Base-by-base conservation (phyloP, 2,797 vertebrate genomes). In the Nothura maculosa region DNA sequence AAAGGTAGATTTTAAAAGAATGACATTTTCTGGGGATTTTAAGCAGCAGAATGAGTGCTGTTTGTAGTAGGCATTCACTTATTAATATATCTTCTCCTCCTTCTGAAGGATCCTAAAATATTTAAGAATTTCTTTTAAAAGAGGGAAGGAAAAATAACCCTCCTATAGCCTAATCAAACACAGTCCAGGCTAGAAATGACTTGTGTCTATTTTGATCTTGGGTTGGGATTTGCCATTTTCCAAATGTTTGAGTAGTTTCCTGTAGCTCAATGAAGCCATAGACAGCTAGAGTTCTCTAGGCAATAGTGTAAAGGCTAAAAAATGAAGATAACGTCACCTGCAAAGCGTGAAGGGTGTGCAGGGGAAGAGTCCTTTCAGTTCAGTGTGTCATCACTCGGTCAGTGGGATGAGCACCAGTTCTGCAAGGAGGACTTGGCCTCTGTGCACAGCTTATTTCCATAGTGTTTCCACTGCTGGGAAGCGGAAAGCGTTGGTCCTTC, bases 171-270 rank as follows among this genome's bases (percentile, higher is more conserved):
- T 8, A 69, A 79, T 83, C 66, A 27, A 24, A 1, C 50, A 38
- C 36, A n/a, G 32, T 48, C 74, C 22, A 45, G 38, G 18, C n/a
- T 85, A 48, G 47, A 58, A 48, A 34, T 58, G 72, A 85, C 17
- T 69, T n/a, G n/a, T n/a, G n/a, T n/a, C 61, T 75, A 58, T 47
- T 91, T 68, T 42, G 52, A 76, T 10, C 52, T 57, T 63, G 61
- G 16, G 9, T 21, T 75, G 54, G 19, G 80, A 76, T 79, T 91
- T 94, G 60, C 48, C 67, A 48, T 95, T 92, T 85, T 87, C 69
- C 67, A 92, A 84, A 69, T 73, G 77, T 76, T 84, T 81, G 10
- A 83, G 12, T 22, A 64, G 55, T 22, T 18, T 25, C 36, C 62
- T 66, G 80, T 55, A 68, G 89, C 45, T 73, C 57, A 77, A 32